These are phyloP conservation scores for Entomobrya proxima DNA, from an alignment of 2,888 invertebrate genomes.

Conservation along the genomic window DNA sequence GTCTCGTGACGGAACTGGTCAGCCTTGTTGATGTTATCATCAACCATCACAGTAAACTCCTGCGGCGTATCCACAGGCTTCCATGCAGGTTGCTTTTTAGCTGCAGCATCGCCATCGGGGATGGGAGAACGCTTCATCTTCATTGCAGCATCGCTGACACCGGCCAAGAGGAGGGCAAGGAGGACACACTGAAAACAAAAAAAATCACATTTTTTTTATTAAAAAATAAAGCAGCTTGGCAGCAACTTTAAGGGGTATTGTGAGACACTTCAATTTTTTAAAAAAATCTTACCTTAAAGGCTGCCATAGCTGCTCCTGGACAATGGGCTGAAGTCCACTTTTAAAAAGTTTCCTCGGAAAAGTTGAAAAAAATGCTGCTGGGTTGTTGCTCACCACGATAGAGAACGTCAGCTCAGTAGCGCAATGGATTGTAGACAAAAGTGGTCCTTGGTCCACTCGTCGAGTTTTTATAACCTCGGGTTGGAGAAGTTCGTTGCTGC, in stretches of 20 bases:
- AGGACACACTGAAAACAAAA: constrained; percentile 23
- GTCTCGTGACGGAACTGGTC: constrained; percentile 68
- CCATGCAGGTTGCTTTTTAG: constrained; percentile 46
- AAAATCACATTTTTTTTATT: not conserved
- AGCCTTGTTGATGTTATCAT: constrained; percentile 72
- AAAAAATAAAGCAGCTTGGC: not conserved
- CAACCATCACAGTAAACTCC: constrained; percentile 66
- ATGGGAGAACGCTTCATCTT: constrained; percentile 37
- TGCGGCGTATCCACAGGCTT: constrained; percentile 49
- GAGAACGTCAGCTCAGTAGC: not conserved
- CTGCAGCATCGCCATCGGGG: not conserved
- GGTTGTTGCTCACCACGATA: not conserved
- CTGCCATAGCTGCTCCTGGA: not conserved
- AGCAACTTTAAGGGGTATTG: not conserved
- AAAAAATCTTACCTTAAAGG: constrained; percentile 14
- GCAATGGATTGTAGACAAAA: constrained; percentile 23
- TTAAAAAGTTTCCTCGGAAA: no score
- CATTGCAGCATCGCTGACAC: constrained; percentile 24
- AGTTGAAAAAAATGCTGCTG: not conserved
- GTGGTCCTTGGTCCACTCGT: not conserved
- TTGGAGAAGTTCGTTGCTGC: no score
- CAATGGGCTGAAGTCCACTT: constrained; percentile 30
- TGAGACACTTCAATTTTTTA: not conserved
- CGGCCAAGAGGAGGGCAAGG: constrained; percentile 30
- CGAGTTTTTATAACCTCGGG: constrained; percentile 63